These are phyloP conservation scores for Aptenodytes forsteri DNA, from an alignment of 2,113 vertebrate genomes.

Conservation along the genomic window DNA sequence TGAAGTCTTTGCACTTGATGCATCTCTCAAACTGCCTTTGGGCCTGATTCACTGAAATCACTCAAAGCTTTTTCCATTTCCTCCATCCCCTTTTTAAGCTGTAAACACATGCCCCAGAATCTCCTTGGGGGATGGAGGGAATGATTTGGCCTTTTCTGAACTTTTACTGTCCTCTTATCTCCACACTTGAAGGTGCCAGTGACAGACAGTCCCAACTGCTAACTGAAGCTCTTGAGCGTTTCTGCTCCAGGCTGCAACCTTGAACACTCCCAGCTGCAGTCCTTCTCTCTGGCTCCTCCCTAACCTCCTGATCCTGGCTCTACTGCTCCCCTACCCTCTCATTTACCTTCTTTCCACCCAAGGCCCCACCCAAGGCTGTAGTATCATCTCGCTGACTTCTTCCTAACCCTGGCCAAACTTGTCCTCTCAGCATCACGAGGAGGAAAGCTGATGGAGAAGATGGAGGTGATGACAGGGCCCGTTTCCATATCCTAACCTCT, in stretches of 20 bases:
- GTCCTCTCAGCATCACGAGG: background rate
- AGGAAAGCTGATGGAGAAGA: background rate
- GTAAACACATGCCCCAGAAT: background rate
- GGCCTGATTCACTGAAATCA: background rate
- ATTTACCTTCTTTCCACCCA: background rate
- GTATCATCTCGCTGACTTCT: background rate
- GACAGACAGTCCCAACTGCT: background rate
- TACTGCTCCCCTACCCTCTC: background rate
- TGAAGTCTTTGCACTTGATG: constrained; percentile 17
- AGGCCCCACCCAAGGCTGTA: background rate
- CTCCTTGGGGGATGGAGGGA: background rate
- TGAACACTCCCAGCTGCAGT: background rate
- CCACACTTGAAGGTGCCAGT: background rate
- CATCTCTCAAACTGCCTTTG: background rate
- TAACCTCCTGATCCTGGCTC: background rate
- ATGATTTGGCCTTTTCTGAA: background rate
- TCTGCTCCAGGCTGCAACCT: background rate
- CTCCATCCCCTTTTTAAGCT: background rate
- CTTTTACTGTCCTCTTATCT: background rate
- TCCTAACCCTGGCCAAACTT: background rate
- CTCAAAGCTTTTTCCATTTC: constrained; percentile 35
- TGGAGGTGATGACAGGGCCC: background rate
- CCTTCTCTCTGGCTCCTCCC: background rate
- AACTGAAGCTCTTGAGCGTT: background rate
- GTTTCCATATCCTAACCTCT: background rate